These are phyloP conservation scores for Etheostoma nigrum DNA, from an alignment of 2,797 vertebrate genomes.

Conservation along the genomic window DNA sequence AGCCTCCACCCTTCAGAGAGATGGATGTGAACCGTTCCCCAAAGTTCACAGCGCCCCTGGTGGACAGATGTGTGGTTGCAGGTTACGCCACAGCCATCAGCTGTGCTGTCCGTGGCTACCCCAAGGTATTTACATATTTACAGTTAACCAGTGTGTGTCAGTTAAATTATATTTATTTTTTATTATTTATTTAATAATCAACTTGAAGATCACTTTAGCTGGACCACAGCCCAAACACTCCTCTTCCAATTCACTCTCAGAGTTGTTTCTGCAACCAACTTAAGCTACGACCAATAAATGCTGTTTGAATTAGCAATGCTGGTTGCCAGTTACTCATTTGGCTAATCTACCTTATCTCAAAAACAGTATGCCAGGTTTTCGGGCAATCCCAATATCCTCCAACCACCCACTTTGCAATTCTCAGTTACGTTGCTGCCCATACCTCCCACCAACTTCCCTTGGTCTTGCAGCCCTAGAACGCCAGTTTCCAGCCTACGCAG, in stretches of 20 bases:
- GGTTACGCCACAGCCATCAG: slow-evolving; percentile 91
- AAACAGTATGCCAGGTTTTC: background rate
- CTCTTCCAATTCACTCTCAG: background rate
- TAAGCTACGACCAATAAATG: background rate
- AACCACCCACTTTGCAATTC: background rate
- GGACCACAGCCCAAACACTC: background rate
- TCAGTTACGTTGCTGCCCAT: background rate
- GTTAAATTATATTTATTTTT: background rate
- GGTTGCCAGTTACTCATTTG: background rate
- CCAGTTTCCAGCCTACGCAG: background rate
- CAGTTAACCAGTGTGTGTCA: background rate
- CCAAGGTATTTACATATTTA: slow-evolving; percentile 83
- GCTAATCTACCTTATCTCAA: background rate
- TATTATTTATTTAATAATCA: background rate
- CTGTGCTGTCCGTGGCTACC: slow-evolving; percentile 89
- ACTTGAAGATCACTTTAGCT: background rate
- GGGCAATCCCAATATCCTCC: background rate
- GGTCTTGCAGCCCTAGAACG: background rate
- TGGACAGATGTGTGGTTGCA: slow-evolving; percentile 89
- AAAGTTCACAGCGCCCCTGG: slow-evolving; percentile 89
- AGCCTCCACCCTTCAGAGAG: slow-evolving; percentile 82
- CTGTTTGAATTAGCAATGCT: background rate
- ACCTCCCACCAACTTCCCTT: background rate
- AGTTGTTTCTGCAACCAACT: background rate
- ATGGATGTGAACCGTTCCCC: slow-evolving; percentile 85